Evolutionary conservation across 2,888 invertebrate genomes (phyloP).

Genomic region (Hermodice carunculata): DNA sequence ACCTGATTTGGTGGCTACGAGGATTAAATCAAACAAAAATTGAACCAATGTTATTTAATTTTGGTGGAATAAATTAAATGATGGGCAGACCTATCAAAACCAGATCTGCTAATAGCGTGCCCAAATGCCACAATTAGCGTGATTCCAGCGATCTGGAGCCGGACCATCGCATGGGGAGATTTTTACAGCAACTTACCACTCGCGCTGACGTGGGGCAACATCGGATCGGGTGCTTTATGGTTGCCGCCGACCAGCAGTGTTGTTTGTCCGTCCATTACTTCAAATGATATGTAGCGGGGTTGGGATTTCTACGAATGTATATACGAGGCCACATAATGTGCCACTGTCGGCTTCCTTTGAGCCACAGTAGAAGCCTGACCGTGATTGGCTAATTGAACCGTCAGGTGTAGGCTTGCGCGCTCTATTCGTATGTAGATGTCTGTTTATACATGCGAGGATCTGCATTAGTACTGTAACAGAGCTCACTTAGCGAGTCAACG

Average conservation of each 20-base stretch:
- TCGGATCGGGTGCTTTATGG: slow-evolving; percentile 7
- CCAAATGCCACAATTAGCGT: slow-evolving; percentile 10
- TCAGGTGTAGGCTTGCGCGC: too few species aligned
- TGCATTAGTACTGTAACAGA: too few species aligned
- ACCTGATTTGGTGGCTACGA: neutral
- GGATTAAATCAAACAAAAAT: slow-evolving; percentile 11
- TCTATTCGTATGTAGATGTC: too few species aligned
- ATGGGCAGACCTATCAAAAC: slow-evolving; percentile 11
- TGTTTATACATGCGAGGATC: too few species aligned
- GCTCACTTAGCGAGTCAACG: too few species aligned
- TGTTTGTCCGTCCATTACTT: slow-evolving; percentile 4
- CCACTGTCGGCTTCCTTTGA: too few species aligned
- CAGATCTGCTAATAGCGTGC: neutral
- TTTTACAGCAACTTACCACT: neutral
- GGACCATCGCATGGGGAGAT: neutral
- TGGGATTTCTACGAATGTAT: too few species aligned
- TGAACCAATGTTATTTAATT: slow-evolving; percentile 17
- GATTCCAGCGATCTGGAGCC: neutral
- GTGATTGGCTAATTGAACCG: too few species aligned
- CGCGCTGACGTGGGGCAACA: slow-evolving; percentile 10
- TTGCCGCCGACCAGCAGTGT: neutral
- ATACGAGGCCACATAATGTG: too few species aligned
- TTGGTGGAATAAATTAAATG: slow-evolving; percentile 14
- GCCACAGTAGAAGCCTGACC: too few species aligned
- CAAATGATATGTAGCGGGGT: too few species aligned